Evolutionary conservation across 2,797 vertebrate genomes (phyloP), one percentile per base, ranked within the genome.

Genomic region (Valencia hispanica): DNA sequence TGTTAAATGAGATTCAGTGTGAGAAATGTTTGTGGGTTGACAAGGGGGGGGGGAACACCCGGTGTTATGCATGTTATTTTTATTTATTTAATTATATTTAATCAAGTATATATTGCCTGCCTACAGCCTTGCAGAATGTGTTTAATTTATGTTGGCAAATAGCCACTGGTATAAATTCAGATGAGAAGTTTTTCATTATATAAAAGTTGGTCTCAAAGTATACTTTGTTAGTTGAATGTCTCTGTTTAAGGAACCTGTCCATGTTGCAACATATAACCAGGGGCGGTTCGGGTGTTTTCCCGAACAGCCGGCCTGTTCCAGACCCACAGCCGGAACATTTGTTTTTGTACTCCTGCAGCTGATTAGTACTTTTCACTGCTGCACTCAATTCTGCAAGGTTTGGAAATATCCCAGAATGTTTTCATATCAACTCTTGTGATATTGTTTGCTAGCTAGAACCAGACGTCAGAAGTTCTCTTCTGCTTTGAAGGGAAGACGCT

Each of bases 1-100:
- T 89, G 88, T 86, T 89, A 79, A 93, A 94, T 93, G 82, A 91
- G 75, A 94, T 94, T 89, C 92, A 86, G 89, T 63, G 91, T 27
- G 61, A 91, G 78, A 72, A 87, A 73, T 68, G 81, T 51, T 74
- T 71, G 84, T 68, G 84, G 77, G 77, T 3, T 86, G 80, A 79
- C 71, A 79, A 78, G 17, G 8, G 15, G 41, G 17, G 17, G 51
- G 51, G 83, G 78, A 77, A 86, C 74, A 25, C 77, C 59, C 79
- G 48, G 78, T 81, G 75, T 84, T 83, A 79, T 81, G 83, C 53
- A 80, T 80, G 47, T 78, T 81, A 73, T 86, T 84, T 82, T 83
- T 90, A 90, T 79, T 70, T 82, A 84, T 83, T 51, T 39, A 72
- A 55, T 53, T 15, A 36, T 25, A 25, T 53, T 45, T 45, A 51